phyloP scores from a whole-genome alignment of 2,797 vertebrate species.

The Poeciliopsis turneri region DNA sequence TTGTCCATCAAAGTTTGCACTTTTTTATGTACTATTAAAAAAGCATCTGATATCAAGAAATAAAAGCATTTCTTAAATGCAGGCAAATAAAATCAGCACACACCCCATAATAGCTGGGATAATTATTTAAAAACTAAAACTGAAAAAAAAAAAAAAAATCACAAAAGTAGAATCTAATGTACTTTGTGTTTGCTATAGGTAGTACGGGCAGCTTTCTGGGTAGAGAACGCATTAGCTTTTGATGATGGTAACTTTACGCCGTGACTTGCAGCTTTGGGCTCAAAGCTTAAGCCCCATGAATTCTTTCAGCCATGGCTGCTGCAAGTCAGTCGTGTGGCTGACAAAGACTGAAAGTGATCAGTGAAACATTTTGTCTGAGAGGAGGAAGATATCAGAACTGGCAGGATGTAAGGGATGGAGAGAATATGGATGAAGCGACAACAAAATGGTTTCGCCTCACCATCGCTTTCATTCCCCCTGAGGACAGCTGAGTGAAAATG shows the following conservation, averaged over 20 bases:
- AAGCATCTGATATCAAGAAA: neutral
- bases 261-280: neutral
- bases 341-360: slow-evolving; percentile 62
- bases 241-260: neutral
- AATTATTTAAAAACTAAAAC: neutral
- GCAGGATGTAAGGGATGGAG: slow-evolving; percentile 40
- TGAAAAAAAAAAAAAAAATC: neutral
- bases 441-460: slow-evolving; percentile 73
- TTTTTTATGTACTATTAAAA: neutral
- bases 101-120: accelerated
- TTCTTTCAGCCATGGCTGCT: neutral
- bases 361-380: slow-evolving; percentile 60
- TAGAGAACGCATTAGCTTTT: neutral
- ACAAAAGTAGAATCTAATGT: neutral
- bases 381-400: slow-evolving; percentile 58
- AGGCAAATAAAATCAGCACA: neutral
- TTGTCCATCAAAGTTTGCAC: too few relatives aligned
- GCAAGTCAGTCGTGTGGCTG: slow-evolving; percentile 34
- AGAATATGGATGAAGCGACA: slow-evolving; percentile 76
- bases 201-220: neutral
- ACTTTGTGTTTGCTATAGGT: neutral
- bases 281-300: neutral
- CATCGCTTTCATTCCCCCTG: slow-evolving; percentile 66
- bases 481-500: slow-evolving; percentile 60
- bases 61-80: neutral